These are phyloP conservation scores for Athene noctua DNA, from an alignment of 2,113 vertebrate genomes.

Conservation along the genomic window DNA sequence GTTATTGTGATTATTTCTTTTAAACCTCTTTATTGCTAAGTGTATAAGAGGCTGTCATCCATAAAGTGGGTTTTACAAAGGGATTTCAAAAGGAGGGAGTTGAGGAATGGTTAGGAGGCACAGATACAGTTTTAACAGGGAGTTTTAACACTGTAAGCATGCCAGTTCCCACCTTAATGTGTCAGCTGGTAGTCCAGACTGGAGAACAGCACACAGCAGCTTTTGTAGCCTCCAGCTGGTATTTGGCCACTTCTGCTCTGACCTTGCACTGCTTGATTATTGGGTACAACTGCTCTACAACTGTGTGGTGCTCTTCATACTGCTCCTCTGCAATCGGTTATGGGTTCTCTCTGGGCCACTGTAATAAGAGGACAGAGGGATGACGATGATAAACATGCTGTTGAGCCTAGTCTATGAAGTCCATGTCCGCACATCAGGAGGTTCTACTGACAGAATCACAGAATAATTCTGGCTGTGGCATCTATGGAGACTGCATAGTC, in stretches of 20 bases:
- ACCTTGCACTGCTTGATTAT: neutral
- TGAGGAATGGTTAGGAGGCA: neutral
- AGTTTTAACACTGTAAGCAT: neutral
- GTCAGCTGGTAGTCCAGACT: neutral
- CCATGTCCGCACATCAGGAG: neutral
- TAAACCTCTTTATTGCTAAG: conserved; percentile 52
- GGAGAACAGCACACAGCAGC: neutral
- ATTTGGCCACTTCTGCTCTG: neutral
- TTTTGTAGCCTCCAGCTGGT: neutral
- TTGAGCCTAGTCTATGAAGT: neutral
- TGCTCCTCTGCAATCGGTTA: neutral
- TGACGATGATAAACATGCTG: neutral
- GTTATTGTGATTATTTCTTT: conserved; percentile 60
- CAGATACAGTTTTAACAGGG: neutral
- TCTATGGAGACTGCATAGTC: neutral
- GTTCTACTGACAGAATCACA: neutral
- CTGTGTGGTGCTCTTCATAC: neutral
- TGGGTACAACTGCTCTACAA: neutral
- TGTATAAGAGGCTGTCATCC: conserved; percentile 34
- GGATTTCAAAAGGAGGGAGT: neutral
- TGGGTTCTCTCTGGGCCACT: neutral
- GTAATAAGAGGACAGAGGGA: neutral
- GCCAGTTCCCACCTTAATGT: neutral
- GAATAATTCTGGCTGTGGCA: neutral
- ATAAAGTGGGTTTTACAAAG: conserved; percentile 27